Percentiles rank a stretch among this genome's conserved stretches.
Evolutionary conservation across 2,888 invertebrate genomes (phyloP).

Genomic region (Philereme vetulata): DNA sequence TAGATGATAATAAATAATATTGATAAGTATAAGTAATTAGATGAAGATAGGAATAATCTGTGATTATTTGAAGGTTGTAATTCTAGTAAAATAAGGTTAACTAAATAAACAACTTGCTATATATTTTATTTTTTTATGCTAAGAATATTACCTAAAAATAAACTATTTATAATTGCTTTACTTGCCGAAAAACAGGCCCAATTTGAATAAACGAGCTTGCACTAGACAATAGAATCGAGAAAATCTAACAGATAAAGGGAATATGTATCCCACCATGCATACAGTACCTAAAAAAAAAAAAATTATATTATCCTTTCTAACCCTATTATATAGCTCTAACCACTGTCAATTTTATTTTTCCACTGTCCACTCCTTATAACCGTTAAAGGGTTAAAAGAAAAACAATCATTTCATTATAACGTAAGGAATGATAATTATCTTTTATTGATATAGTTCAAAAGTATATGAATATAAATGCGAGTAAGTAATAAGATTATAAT

Average conservation of each 20-base stretch:
- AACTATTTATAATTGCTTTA: too few relatives aligned
- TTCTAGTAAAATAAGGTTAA: too few relatives aligned
- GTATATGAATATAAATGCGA: too few relatives aligned
- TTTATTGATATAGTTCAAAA: too few relatives aligned
- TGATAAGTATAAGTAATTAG: background rate
- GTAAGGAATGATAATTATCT: too few relatives aligned
- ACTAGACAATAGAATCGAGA: constrained; percentile 11
- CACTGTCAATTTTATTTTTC: background rate
- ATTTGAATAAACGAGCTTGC: constrained; percentile 9
- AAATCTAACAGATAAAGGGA: constrained; percentile 8
- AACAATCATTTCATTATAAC: too few relatives aligned
- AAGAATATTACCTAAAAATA: constrained; percentile 11
- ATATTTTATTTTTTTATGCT: constrained; percentile 6
- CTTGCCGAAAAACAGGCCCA: constrained; percentile 8
- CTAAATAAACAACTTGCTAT: constrained; percentile 9
- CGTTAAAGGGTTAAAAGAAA: constrained; percentile 2
- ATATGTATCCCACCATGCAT: constrained; percentile 6
- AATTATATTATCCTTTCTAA: constrained; percentile 1
- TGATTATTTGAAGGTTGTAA: too few relatives aligned
- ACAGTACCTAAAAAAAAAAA: background rate
- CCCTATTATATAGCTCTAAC: background rate
- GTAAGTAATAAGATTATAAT: too few relatives aligned
- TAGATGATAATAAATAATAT: constrained; percentile 5
- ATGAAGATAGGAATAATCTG: constrained; percentile 8
- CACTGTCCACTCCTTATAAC: background rate